Evolutionary conservation across 2,797 vertebrate species (phyloP).

Genomic region (Chaetophractus vellerosus): DNA sequence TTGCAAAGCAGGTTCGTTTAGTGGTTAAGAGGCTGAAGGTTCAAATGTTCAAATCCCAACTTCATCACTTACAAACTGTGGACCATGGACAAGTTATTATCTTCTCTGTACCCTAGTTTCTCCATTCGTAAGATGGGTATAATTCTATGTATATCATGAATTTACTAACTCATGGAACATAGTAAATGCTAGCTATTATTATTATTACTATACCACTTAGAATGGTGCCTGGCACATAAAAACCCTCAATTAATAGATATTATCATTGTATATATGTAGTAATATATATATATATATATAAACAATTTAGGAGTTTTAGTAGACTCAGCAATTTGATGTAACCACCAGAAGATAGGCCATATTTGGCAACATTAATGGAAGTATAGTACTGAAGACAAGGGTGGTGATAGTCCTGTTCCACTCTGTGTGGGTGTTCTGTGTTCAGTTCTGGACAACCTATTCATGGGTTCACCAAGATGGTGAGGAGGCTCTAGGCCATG

Average conservation of each 20-base stretch:
- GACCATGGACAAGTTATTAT: not conserved
- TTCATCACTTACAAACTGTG: not conserved
- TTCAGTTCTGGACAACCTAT: not conserved
- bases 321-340: not conserved
- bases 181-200: slow-evolving; percentile 12
- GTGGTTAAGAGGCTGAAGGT: not conserved
- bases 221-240: slow-evolving; percentile 9
- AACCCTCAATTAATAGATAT: not conserved
- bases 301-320: slow-evolving; percentile 15
- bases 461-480: not conserved
- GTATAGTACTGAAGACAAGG: not conserved
- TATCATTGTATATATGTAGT: no score
- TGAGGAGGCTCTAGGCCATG: not conserved
- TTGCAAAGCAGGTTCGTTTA: not conserved
- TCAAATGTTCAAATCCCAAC: not conserved
- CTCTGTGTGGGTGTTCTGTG: not conserved
- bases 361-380: not conserved
- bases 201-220: not conserved
- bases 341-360: not conserved
- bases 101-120: not conserved
- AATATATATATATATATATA: not conserved
- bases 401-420: not conserved
- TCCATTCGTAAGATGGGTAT: slow-evolving; percentile 17
- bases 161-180: slow-evolving; percentile 46
- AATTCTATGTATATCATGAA: not conserved